A percentile compares a stretch with the other conserved stretches of the same genome.
These are phyloP conservation scores for Xenentodon cancila DNA, from an alignment of 2,797 vertebrate genomes.

Conservation along the genomic window DNA sequence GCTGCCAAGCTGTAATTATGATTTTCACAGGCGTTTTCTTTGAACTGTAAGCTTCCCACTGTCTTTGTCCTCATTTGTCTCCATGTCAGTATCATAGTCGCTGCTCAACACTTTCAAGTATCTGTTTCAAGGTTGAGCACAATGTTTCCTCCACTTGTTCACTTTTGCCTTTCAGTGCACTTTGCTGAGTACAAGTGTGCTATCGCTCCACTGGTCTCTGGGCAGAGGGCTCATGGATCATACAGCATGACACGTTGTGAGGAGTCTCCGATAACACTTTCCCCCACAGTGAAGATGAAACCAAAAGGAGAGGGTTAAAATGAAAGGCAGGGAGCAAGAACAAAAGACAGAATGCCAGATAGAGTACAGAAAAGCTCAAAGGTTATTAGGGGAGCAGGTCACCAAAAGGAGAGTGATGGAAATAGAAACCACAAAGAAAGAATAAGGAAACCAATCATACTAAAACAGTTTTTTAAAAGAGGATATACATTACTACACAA, in stretches of 20 bases:
- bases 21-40: constrained; percentile 46
- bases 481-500: constrained; percentile 44
- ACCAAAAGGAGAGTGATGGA: constrained; percentile 5
- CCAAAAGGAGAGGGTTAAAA: constrained; percentile 23
- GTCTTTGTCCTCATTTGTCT: constrained; percentile 28
- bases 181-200: constrained; percentile 23
- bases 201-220: constrained; percentile 19
- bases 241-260: constrained; percentile 20
- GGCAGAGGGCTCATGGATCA: constrained; percentile 8
- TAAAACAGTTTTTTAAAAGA: constrained; percentile 39
- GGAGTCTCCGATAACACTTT: constrained; percentile 21
- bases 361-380: constrained; percentile 16
- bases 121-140: not conserved
- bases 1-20: constrained; percentile 45
- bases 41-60: constrained; percentile 24
- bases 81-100: constrained; percentile 29
- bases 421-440: constrained; percentile 20
- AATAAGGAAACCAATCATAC: constrained; percentile 35
- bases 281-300: constrained; percentile 22
- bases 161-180: not conserved
- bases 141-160: not conserved
- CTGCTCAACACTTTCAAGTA: constrained; percentile 13
- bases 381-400: constrained; percentile 18
- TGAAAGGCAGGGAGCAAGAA: not conserved
- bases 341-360: not conserved